Conservation (phyloP, 2,113 vertebrate genomes). For the Anser brachyrhynchus region DNA sequence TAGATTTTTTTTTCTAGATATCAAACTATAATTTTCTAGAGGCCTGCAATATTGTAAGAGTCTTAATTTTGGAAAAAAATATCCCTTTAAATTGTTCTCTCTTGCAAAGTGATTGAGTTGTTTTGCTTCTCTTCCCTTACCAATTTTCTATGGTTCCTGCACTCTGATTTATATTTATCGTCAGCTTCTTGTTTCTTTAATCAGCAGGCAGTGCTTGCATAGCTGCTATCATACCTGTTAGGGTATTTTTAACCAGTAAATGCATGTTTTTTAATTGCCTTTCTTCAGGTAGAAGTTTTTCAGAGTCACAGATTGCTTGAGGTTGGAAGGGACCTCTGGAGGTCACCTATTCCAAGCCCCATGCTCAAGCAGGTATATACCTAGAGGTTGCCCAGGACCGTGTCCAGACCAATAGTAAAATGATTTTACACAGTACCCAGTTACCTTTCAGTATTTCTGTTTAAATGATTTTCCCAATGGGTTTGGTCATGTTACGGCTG, state of each 20-base stretch:
- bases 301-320: not conserved
- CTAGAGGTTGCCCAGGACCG: not conserved
- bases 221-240: not conserved
- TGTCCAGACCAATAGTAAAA: not conserved
- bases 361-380: not conserved
- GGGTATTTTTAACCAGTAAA: not conserved
- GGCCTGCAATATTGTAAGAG: not conserved
- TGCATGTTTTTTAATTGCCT: not conserved
- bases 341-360: not conserved
- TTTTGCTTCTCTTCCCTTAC: not conserved
- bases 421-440: not conserved
- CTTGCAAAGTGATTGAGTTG: not conserved
- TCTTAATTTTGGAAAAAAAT: not conserved
- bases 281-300: not conserved
- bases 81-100: not conserved
- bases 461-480: not conserved
- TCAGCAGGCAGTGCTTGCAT: not conserved
- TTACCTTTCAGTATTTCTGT: not conserved
- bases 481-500: not conserved
- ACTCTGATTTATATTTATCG: not conserved
- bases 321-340: not conserved
- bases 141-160: not conserved
- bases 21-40: not conserved
- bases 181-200: conserved; percentile 20
- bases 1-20: not conserved